Percentiles rank a stretch among this genome's conserved stretches.
Conservation (phyloP, 2,888 invertebrate genomes). For the Orthosia gracilis region DNA sequence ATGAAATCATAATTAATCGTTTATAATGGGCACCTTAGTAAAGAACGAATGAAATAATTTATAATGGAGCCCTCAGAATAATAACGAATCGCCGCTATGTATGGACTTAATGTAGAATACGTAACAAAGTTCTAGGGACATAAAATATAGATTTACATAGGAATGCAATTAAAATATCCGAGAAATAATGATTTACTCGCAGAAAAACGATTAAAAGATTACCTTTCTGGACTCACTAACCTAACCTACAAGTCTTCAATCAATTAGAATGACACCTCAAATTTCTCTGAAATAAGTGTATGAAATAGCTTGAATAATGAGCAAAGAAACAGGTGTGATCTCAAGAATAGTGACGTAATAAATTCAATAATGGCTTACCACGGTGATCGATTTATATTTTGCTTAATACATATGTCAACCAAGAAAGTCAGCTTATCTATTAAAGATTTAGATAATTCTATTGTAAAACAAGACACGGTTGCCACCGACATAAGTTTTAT, state of each 20-base stretch:
- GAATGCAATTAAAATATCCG: not conserved
- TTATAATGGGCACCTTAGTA: not conserved
- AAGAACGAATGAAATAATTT: not conserved
- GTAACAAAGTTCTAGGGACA: not conserved
- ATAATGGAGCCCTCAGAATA: too few species aligned
- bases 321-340: conserved; percentile 1
- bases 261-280: not conserved
- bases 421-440: not conserved
- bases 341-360: conserved; percentile 11
- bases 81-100: not conserved
- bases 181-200: not conserved
- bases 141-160: not conserved
- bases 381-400: not conserved
- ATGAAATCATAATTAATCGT: not conserved
- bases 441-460: too few species aligned
- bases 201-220: not conserved
- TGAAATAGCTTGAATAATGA: conserved; percentile 38
- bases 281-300: conserved; percentile 34
- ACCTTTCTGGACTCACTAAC: not conserved
- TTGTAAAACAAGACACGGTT: too few species aligned
- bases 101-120: not conserved
- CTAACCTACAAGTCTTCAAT: not conserved
- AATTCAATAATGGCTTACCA: not conserved
- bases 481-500: too few species aligned
- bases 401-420: not conserved